Evolutionary conservation across 2,888 invertebrate genomes (phyloP).

Genomic region (Listrodromus nycthemerus): DNA sequence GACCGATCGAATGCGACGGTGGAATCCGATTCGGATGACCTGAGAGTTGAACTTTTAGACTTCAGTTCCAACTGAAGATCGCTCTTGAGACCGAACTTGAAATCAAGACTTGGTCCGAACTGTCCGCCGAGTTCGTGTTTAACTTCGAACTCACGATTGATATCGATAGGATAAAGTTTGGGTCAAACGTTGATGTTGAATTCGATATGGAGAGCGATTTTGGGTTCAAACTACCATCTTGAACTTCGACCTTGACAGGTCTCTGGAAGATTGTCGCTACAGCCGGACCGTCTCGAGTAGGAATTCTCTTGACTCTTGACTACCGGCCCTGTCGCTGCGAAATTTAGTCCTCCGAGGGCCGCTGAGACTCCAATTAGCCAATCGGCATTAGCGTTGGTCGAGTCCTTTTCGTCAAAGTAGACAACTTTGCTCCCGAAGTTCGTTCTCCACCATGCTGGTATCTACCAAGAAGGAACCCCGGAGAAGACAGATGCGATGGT

Average conservation of each 20-base stretch:
- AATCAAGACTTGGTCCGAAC: too few relatives aligned
- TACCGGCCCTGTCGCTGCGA: neutral
- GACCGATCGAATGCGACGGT: conserved; percentile 23
- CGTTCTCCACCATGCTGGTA: neutral
- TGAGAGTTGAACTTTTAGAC: neutral
- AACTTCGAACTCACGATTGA: too few relatives aligned
- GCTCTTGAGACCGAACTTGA: too few relatives aligned
- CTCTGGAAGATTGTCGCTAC: neutral
- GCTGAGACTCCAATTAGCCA: conserved; percentile 26
- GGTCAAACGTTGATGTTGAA: too few relatives aligned
- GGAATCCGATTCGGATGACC: neutral
- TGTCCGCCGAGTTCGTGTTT: too few relatives aligned
- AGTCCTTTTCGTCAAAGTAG: neutral
- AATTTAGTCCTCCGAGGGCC: neutral
- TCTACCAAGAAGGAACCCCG: neutral
- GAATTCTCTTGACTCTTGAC: neutral
- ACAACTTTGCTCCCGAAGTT: neutral
- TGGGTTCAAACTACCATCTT: too few relatives aligned
- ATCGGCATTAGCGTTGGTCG: conserved; percentile 43
- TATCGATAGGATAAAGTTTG: too few relatives aligned
- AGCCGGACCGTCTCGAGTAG: neutral
- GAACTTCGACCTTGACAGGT: too few relatives aligned
- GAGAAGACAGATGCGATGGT: neutral
- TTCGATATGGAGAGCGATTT: too few relatives aligned
- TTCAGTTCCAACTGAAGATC: too few relatives aligned